Base-by-base conservation (phyloP, 1,140 invertebrate species). In the Chironomus striatipennis region DNA sequence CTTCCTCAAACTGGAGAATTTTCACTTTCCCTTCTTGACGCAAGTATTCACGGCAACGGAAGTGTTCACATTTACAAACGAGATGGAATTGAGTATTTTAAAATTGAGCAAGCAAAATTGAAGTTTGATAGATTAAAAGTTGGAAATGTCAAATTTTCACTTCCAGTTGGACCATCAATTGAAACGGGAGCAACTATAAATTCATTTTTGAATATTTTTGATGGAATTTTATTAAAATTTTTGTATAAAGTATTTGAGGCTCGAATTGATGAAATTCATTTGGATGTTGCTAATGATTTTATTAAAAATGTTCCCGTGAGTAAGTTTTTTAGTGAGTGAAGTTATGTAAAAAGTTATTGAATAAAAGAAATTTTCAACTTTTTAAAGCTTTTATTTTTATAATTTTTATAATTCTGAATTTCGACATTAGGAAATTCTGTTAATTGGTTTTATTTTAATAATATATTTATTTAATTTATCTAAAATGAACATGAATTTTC, bases 211-310 rank as follows among this genome's bases (percentile, higher is more conserved):
- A 57, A 57, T 12, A 47, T 10, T 47, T 47, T 47, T 47, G 15
- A 15, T 47, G 43, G 15, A 47, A 9, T 15, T 47, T 4, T 47
- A 15, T 10, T 47, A 1, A 47, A 47, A 47, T 47, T 57, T 57
- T n/a, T 57, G 0, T 57, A 57, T 57, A 12, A n/a, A 57, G 4
- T 57, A n/a, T 12, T 57, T 12, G 47, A 57, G 4, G n/a, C 4
- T 5, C 12, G 47, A 57, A 57, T 57, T 15, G 47, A 57, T 57
- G 12, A 57, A 57, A 10, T 57, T 57, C 47, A 57, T 15, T n/a
- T 57, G 12, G 47, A 57, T 57, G 47, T 57, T 57, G 47, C n/a
- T 15, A 57, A 57, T 57, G 47, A 57, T n/a, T 57, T 57, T 57
- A 57, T 57, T 15, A 15, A 57, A 57, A 57, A 57, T 57, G 47